Percentiles rank a stretch among this genome's conserved stretches.
phyloP scores from a whole-genome alignment of 2,797 vertebrate species.

The Oreochromis mossambicus region DNA sequence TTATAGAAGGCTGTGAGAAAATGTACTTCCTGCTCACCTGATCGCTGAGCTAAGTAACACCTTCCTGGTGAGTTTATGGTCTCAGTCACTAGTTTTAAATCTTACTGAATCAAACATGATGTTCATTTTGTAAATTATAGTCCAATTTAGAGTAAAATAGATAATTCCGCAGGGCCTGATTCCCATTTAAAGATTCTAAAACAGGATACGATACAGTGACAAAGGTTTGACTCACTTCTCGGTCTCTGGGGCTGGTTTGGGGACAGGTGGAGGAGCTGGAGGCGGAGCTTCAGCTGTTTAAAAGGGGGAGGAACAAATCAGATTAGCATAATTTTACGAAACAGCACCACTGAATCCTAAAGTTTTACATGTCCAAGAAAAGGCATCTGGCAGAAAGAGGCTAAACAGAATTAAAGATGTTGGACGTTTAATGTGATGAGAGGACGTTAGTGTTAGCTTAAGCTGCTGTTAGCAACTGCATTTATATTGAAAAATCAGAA shows the following conservation, averaged over 20 bases:
- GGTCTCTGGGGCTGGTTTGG: not conserved
- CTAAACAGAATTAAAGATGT: not conserved
- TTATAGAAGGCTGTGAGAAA: not conserved
- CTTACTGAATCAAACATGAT: not conserved
- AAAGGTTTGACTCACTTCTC: constrained; percentile 39
- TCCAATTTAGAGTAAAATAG: not conserved
- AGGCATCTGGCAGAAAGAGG: not conserved
- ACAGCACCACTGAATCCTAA: fast-evolving
- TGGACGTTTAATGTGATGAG: not conserved
- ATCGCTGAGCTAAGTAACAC: not conserved
- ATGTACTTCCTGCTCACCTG: not conserved
- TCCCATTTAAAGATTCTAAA: not conserved
- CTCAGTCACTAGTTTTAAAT: not conserved
- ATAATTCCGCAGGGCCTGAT: fast-evolving
- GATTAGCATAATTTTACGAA: not conserved
- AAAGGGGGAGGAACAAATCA: not conserved
- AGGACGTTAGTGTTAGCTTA: not conserved
- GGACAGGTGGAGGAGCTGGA: not conserved
- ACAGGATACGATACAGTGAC: not conserved
- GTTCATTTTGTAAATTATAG: not conserved
- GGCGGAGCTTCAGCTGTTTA: not conserved
- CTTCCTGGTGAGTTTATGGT: not conserved
- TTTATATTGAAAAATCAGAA: not conserved
- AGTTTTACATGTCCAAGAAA: not conserved
- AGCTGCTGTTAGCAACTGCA: not conserved